Conservation (phyloP, 2,888 invertebrate species). For the Smittia aterrima region DNA sequence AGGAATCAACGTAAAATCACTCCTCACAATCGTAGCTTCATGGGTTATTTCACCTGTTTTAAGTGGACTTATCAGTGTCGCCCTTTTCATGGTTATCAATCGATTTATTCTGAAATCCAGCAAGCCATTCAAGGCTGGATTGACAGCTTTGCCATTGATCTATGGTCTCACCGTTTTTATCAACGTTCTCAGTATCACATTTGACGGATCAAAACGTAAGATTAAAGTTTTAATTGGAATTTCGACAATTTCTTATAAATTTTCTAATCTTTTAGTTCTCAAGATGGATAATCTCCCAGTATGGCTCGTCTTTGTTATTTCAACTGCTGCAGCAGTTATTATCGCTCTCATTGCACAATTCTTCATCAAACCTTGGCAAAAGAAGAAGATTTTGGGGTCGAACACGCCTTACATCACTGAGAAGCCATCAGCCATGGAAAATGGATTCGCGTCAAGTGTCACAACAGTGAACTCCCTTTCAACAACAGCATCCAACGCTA, state of each 20-base stretch:
- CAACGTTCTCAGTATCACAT: constrained; percentile 84
- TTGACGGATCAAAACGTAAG: constrained; percentile 82
- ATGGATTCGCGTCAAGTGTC: not conserved
- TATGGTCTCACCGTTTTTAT: constrained; percentile 83
- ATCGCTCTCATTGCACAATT: constrained; percentile 68
- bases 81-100: constrained; percentile 72
- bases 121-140: constrained; percentile 72
- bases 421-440: constrained; percentile 42
- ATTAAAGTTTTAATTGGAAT: constrained; percentile 42
- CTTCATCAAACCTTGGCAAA: constrained; percentile 78
- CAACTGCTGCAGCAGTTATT: not conserved
- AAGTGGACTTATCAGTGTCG: constrained; percentile 77
- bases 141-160: constrained; percentile 76
- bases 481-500: not conserved
- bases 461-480: not conserved
- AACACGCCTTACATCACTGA: constrained; percentile 42
- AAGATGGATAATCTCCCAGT: constrained; percentile 21
- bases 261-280: constrained; percentile 21
- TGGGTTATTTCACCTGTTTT: constrained; percentile 94
- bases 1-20: constrained; percentile 53
- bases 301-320: constrained; percentile 11
- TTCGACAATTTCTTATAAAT: not conserved
- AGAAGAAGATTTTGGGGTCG: constrained; percentile 58
- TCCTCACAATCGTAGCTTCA: constrained; percentile 63
- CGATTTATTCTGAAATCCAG: constrained; percentile 68